A percentile compares a stretch with the other conserved stretches of the same genome.
Evolutionary conservation across 2,888 invertebrate genomes (phyloP).

Genomic region (Diadegma fenestrale): DNA sequence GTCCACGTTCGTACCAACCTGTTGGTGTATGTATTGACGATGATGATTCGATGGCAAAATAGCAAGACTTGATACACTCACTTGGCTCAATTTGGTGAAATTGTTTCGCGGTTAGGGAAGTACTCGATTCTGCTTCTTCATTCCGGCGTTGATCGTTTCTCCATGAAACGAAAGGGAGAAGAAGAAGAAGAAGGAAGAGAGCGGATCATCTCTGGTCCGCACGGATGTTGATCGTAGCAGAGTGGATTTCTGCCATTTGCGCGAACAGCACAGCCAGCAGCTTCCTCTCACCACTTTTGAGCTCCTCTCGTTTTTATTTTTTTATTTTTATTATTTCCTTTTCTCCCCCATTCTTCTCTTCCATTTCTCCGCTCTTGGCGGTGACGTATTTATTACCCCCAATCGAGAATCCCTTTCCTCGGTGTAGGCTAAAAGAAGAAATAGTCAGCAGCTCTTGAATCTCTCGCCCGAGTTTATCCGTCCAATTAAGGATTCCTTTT

Average conservation of each 20-base stretch:
- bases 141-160: neutral
- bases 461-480: slow-evolving; percentile 63
- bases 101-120: slow-evolving; percentile 64
- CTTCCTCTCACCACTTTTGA: slow-evolving; percentile 52
- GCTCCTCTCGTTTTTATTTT: slow-evolving; percentile 17
- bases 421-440: slow-evolving; percentile 33
- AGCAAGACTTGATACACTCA: slow-evolving; percentile 58
- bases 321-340: slow-evolving; percentile 23
- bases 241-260: slow-evolving; percentile 45
- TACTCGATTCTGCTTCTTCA: slow-evolving; percentile 19
- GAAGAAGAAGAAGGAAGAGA: slow-evolving; percentile 20
- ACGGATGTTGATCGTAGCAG: slow-evolving; percentile 49
- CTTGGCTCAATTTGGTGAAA: slow-evolving; percentile 70
- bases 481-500: slow-evolving; percentile 69
- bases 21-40: slow-evolving; percentile 64
- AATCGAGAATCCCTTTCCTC: slow-evolving; percentile 64
- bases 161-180: slow-evolving; percentile 21
- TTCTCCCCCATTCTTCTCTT: slow-evolving; percentile 35
- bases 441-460: slow-evolving; percentile 62
- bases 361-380: slow-evolving; percentile 33
- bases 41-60: slow-evolving; percentile 73
- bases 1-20: slow-evolving; percentile 15
- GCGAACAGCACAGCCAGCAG: slow-evolving; percentile 38
- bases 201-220: slow-evolving; percentile 28
- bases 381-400: slow-evolving; percentile 71